Conservation (phyloP, 2,888 invertebrate species). For the Clepsis dumicolana region DNA sequence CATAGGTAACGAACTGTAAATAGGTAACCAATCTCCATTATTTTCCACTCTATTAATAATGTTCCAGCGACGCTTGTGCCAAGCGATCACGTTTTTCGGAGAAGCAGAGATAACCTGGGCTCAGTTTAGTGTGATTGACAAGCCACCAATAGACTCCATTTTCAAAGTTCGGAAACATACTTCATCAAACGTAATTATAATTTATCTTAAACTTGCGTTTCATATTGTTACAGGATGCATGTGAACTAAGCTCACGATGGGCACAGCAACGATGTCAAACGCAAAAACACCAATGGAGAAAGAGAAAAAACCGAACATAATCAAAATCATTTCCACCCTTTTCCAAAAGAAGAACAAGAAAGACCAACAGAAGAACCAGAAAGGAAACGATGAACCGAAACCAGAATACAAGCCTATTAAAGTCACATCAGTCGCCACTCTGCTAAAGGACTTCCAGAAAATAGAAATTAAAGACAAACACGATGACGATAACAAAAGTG, state of each 20-base stretch:
- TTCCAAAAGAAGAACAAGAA: slow-evolving; percentile 43
- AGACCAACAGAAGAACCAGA: slow-evolving; percentile 51
- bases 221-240: slow-evolving; percentile 49
- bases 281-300: slow-evolving; percentile 50
- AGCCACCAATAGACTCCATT: no score
- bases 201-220: no score
- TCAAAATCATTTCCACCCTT: slow-evolving; percentile 34
- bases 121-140: no score
- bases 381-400: slow-evolving; percentile 31
- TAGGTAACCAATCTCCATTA: no score
- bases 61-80: no score
- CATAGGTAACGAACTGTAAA: no score
- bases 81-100: no score
- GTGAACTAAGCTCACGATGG: slow-evolving; percentile 20
- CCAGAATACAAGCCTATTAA: slow-evolving; percentile 46
- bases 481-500: slow-evolving; percentile 51
- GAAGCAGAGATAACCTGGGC: no score
- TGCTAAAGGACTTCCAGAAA: slow-evolving; percentile 60
- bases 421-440: slow-evolving; percentile 51
- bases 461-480: slow-evolving; percentile 48
- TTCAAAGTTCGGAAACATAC: no score
- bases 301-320: slow-evolving; percentile 48
- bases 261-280: slow-evolving; percentile 46
- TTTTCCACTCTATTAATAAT: no score
- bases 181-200: no score